These are phyloP conservation scores for Eurystomus glaucurus DNA, from an alignment of 2,797 vertebrate genomes.

Conservation along the genomic window DNA sequence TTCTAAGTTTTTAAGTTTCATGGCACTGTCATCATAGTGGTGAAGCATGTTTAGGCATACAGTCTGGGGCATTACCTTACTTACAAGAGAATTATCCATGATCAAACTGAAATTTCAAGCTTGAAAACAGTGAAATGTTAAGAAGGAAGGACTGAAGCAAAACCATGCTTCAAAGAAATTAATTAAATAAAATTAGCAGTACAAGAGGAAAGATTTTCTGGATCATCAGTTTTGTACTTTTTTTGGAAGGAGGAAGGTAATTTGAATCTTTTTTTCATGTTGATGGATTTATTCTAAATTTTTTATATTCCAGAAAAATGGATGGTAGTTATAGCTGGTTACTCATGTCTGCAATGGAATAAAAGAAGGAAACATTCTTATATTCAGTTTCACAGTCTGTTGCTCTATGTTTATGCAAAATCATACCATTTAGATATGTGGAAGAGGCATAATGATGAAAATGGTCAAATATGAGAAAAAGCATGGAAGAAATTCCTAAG, in stretches of 20 bases:
- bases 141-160: neutral
- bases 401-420: constrained; percentile 16
- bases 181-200: neutral
- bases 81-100: neutral
- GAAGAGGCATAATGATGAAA: neutral
- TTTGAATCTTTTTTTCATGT: neutral
- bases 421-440: neutral
- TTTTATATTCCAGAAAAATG: neutral
- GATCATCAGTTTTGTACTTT: neutral
- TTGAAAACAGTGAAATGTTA: neutral
- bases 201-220: neutral
- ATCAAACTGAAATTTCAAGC: neutral
- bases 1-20: neutral
- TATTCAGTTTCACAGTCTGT: neutral
- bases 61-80: neutral
- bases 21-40: neutral
- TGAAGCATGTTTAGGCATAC: neutral
- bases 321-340: neutral
- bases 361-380: neutral
- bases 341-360: neutral
- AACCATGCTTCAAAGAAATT: neutral
- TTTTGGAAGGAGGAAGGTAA: neutral
- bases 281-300: neutral
- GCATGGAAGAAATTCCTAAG: neutral
- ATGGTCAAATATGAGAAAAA: neutral